Conservation (phyloP, 35 echinoderm and acorn worm species). For the Ophiothrix spiculata region DNA sequence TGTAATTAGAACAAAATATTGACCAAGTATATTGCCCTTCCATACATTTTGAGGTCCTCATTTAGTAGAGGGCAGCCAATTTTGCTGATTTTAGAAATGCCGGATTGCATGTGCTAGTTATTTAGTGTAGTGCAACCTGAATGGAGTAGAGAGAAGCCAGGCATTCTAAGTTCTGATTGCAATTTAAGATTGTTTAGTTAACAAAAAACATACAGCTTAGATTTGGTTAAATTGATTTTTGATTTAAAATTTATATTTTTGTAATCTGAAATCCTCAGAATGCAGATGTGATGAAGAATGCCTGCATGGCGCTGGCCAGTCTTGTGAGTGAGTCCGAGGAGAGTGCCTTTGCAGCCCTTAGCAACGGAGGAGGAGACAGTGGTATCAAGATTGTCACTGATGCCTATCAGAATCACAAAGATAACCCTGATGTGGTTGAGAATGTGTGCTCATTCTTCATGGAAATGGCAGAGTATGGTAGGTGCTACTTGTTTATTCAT, state of each 20-base stretch:
- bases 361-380: slow-evolving; percentile 51
- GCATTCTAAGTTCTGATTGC: background rate
- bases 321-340: slow-evolving; percentile 82
- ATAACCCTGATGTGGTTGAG: slow-evolving; percentile 95
- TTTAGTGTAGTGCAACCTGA: no score
- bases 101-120: no score
- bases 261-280: no score
- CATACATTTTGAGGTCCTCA: no score
- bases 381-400: slow-evolving; percentile 63
- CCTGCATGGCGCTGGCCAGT: slow-evolving; percentile 88
- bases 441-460: slow-evolving; percentile 86
- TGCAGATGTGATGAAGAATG: slow-evolving; percentile 96
- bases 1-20: no score
- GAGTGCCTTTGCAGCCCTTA: slow-evolving; percentile 74
- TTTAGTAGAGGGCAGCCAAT: no score
- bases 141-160: no score
- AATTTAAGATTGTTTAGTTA: no score
- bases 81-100: no score
- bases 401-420: slow-evolving; percentile 77
- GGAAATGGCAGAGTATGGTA: slow-evolving; percentile 90
- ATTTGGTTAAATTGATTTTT: background rate
- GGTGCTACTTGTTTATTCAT: no score
- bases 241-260: background rate
- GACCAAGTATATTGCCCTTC: no score
- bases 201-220: no score